Evolutionary conservation across 2,797 vertebrate species (phyloP).

Genomic region (Tinamus major): DNA sequence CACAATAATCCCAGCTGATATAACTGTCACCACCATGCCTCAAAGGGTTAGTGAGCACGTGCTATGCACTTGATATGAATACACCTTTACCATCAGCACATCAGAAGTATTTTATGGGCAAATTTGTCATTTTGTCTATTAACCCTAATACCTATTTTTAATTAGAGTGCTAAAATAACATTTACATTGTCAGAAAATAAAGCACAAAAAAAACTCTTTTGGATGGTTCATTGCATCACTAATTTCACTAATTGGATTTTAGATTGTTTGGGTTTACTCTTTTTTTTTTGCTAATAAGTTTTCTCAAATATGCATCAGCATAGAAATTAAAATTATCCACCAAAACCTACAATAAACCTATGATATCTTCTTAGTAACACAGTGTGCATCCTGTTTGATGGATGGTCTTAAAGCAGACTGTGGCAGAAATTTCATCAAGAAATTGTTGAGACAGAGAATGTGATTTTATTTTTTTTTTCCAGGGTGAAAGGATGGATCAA

Average conservation of each 20-base stretch:
- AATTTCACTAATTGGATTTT: background rate
- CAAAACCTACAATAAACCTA: constrained; percentile 17
- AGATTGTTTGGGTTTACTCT: background rate
- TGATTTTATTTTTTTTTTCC: background rate
- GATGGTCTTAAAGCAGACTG: background rate
- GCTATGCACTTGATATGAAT: background rate
- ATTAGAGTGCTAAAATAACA: background rate
- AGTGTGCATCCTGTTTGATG: background rate
- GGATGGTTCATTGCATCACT: background rate
- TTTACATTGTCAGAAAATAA: constrained; percentile 39
- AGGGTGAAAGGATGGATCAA: background rate
- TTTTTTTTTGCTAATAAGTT: constrained; percentile 21
- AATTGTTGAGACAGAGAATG: background rate
- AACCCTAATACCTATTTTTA: background rate
- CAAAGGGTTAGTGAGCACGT: background rate
- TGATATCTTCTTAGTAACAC: background rate
- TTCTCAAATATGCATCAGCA: constrained; percentile 40
- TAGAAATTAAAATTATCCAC: constrained; percentile 25
- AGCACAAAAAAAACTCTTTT: background rate
- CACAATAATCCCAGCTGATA: background rate
- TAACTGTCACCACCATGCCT: background rate
- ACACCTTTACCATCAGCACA: background rate
- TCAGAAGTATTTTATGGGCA: background rate
- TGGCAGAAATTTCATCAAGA: constrained; percentile 12
- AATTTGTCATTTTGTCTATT: background rate